phyloP scores from a whole-genome alignment of 2,797 vertebrate genomes.

The Champsocephalus gunnari region DNA sequence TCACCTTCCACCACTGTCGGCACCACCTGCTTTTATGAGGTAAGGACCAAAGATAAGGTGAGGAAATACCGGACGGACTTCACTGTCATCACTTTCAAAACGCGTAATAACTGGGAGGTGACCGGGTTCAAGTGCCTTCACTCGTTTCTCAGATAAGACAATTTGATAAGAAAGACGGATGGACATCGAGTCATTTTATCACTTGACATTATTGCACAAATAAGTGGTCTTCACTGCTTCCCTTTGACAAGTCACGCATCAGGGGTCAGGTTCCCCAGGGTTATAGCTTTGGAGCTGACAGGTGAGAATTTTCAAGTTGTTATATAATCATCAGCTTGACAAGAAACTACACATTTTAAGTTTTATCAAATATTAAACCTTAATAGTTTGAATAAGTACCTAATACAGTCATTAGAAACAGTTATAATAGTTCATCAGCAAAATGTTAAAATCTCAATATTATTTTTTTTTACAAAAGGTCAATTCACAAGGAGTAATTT shows the following conservation, averaged over 20 bases:
- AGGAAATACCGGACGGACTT: constrained; percentile 47
- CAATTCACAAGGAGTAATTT: no score
- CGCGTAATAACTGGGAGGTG: constrained; percentile 72
- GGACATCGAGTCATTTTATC: constrained; percentile 54
- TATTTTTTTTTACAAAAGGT: no score
- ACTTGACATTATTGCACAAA: constrained; percentile 69
- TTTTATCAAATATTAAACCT: background rate
- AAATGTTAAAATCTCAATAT: background rate
- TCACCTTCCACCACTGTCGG: background rate
- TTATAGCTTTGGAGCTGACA: constrained; percentile 21
- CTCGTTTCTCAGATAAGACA: constrained; percentile 58
- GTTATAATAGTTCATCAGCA: background rate
- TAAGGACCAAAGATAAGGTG: constrained; percentile 26
- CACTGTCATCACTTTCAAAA: constrained; percentile 57
- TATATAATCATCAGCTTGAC: constrained; percentile 1
- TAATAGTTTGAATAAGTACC: background rate
- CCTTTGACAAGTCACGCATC: constrained; percentile 42
- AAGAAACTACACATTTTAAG: background rate
- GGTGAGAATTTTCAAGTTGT: constrained; percentile 4
- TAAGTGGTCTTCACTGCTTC: constrained; percentile 50
- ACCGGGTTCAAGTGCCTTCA: constrained; percentile 74
- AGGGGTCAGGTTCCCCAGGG: constrained; percentile 44
- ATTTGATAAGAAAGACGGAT: constrained; percentile 67
- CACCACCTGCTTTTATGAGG: constrained; percentile 23
- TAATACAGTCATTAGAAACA: background rate